Evolutionary conservation across 2,888 invertebrate species (phyloP).

Genomic region (Himalopsyche japonica): DNA sequence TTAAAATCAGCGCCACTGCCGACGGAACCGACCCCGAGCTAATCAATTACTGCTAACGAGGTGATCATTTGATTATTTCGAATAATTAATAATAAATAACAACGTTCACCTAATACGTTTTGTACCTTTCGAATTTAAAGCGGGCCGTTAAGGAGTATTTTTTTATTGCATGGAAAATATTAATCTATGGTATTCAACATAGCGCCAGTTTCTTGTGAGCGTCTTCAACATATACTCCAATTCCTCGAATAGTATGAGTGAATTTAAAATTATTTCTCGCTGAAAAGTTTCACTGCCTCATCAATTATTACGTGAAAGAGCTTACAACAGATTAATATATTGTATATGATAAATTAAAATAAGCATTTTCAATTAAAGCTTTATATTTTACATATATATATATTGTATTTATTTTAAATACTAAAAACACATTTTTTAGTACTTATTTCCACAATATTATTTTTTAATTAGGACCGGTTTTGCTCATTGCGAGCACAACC

Average conservation of each 20-base stretch:
- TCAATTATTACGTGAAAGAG: no score
- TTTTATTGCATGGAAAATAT: not conserved
- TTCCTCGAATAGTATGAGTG: not conserved
- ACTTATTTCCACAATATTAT: no score
- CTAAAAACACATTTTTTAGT: no score
- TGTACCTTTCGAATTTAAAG: not conserved
- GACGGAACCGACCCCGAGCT: not conserved
- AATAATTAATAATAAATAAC: not conserved
- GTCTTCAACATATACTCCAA: not conserved
- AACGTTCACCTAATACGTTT: not conserved
- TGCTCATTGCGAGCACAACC: no score
- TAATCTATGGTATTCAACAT: not conserved
- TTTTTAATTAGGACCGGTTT: no score
- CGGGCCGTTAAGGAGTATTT: not conserved
- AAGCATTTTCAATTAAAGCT: no score
- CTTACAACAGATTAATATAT: no score
- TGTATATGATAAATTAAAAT: no score
- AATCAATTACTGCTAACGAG: not conserved
- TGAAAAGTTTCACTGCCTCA: no score
- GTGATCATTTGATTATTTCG: not conserved
- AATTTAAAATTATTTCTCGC: not conserved
- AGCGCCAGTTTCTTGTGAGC: not conserved
- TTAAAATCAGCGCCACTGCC: not conserved
- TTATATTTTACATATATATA: no score
- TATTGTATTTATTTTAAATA: no score